Evolutionary conservation across 2,888 invertebrate genomes (phyloP), one percentile per base, ranked within the genome.

Genomic region (Caenorhabditis japonica): DNA sequence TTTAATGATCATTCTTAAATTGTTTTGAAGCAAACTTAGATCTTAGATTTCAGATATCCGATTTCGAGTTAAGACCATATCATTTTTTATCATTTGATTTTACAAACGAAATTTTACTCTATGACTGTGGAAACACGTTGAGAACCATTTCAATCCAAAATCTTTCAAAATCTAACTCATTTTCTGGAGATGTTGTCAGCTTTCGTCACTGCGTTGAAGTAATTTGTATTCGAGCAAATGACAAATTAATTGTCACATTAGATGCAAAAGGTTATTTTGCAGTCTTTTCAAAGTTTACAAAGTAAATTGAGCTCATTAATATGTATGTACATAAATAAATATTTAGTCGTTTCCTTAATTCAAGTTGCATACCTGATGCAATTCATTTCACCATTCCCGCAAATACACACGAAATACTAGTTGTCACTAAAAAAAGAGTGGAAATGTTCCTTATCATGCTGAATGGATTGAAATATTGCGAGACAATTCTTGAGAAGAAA

Each of bases 51-150:
- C 27, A 76, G 70, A 21, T 68, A 4, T 38, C 68, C 17, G 53
- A 62, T 15, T 77, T 64, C 25, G 17, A 33, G 12, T 33, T 60
- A 7, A 69, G 58, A 52, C 17, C 33, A 19, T 39, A 30, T 36
- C 69, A 64, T 17, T 64, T 55, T 10, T 33, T 77, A 12, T 62
- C 69, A 4, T 77, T 75, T 44, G 72, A 77, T 46, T 55, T 52
- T 34, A 38, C 58, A 15, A 70, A 75, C 13, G 75, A 75, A 25
- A 34, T 41, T 55, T 33, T 77, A 27, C 39, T 77, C 7, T 77
- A 68, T 38, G 70, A 72, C 23, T 47, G 62, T 39, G 77, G 77
- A 43, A 64, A 41, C 27, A 47, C 41, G 23, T 58, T 58, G 15
- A 43, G 56, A 58, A 66, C 36, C n/a, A 43, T 66, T n/a, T 36